A percentile compares a stretch with the other conserved stretches of the same genome.
Evolutionary conservation across 2,113 vertebrate genomes (phyloP).

Genomic region (Conger conger): DNA sequence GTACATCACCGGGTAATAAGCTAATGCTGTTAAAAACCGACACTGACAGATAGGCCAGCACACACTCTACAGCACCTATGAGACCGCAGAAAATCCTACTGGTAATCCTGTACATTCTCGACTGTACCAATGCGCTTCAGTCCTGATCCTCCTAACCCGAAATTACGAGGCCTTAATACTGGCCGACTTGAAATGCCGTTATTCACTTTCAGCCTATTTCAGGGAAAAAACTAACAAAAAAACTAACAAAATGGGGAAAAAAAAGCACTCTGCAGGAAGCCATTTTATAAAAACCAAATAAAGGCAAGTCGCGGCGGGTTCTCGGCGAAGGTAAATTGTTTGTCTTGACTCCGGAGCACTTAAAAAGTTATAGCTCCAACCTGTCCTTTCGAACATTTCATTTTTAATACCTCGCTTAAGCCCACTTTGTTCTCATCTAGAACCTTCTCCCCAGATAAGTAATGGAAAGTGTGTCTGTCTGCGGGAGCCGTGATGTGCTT

Average conservation of each 20-base stretch:
- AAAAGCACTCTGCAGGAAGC: not conserved
- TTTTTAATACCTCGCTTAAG: not conserved
- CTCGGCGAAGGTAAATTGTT: not conserved
- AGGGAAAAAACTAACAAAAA: not conserved
- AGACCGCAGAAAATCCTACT: not conserved
- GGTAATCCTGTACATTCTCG: not conserved
- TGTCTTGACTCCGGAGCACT: not conserved
- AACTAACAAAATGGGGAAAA: not conserved
- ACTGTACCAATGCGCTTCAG: not conserved
- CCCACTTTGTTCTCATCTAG: not conserved
- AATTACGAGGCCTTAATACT: too few species aligned
- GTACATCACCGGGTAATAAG: not conserved
- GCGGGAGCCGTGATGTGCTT: constrained; percentile 7
- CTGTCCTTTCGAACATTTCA: not conserved
- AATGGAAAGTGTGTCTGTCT: not conserved
- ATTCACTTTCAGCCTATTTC: not conserved
- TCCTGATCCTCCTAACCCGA: not conserved
- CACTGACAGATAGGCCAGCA: not conserved
- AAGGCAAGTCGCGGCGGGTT: not conserved
- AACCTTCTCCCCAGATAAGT: not conserved
- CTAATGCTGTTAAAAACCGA: not conserved
- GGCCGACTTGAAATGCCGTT: not conserved
- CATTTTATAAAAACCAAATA: too few species aligned
- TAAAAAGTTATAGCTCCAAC: not conserved
- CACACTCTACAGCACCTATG: not conserved